A percentile compares a stretch with the other conserved stretches of the same genome.
Conservation (phyloP, 1,140 invertebrate genomes). For the Ruditapes philippinarum region DNA sequence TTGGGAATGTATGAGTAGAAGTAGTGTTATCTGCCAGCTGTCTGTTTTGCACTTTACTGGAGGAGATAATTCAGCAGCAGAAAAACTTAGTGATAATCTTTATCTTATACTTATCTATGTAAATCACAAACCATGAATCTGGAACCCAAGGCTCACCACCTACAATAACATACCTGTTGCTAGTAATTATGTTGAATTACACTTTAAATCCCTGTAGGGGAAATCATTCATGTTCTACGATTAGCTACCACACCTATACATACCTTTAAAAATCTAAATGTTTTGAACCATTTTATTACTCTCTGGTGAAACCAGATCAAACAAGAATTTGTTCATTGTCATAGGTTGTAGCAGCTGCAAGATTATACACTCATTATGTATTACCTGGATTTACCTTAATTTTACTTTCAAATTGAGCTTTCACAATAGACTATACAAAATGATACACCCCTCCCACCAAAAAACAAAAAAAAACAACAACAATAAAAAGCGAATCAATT, state of each 20-base stretch:
- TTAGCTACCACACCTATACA: neutral
- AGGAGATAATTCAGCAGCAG: neutral
- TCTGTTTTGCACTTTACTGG: slow-evolving; percentile 6
- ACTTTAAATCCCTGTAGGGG: neutral
- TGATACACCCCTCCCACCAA: no score
- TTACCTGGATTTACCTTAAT: no score
- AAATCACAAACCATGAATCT: neutral
- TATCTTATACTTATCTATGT: slow-evolving; percentile 11
- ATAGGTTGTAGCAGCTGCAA: no score
- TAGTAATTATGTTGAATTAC: neutral
- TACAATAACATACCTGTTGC: neutral
- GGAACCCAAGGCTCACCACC: slow-evolving; percentile 21
- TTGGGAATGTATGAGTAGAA: neutral
- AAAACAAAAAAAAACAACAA: no score
- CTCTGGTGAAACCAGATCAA: no score
- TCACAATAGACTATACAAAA: no score
- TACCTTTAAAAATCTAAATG: no score
- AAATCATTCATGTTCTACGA: neutral
- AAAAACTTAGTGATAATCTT: neutral
- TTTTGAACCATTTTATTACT: no score
- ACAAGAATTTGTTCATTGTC: no score
- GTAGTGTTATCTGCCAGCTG: slow-evolving; percentile 13
- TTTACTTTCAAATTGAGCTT: no score
- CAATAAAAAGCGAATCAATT: no score
- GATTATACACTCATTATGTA: no score